phyloP scores from a whole-genome alignment of 2,888 invertebrate genomes.

The Coremacera marginata region DNA sequence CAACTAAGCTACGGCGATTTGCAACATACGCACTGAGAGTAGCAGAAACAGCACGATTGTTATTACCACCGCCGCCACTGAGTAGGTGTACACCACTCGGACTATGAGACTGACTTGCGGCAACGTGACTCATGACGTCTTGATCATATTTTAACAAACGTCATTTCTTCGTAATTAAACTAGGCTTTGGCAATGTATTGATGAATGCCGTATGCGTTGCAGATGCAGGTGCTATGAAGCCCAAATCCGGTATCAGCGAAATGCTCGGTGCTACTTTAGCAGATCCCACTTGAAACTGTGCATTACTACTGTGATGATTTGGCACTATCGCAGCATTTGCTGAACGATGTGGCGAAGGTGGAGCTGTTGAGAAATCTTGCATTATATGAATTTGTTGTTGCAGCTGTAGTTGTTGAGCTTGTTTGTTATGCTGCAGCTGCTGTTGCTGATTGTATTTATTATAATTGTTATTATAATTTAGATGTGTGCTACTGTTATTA shows the following conservation, averaged over 20 bases:
- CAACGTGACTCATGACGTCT: constrained; percentile 24
- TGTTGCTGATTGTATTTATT: constrained; percentile 40
- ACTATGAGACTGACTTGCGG: not conserved
- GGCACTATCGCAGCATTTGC: constrained; percentile 29
- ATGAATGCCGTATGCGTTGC: constrained; percentile 67
- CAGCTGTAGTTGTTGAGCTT: constrained; percentile 49
- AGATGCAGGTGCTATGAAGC: constrained; percentile 70
- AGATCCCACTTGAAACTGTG: constrained; percentile 60
- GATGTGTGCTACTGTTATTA: constrained; percentile 30
- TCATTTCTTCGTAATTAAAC: constrained; percentile 67
- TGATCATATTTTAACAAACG: constrained; percentile 65
- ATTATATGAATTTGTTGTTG: constrained; percentile 64
- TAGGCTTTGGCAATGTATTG: constrained; percentile 63
- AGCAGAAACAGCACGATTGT: not conserved
- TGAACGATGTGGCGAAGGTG: constrained; percentile 48
- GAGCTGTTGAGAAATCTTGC: constrained; percentile 65
- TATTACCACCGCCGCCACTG: not conserved
- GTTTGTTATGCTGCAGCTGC: constrained; percentile 48
- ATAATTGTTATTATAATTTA: constrained; percentile 43
- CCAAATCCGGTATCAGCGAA: constrained; percentile 72
- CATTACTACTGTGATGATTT: constrained; percentile 39
- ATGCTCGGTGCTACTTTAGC: constrained; percentile 69
- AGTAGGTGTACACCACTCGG: not conserved
- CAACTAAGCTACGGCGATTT: constrained; percentile 38
- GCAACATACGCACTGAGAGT: constrained; percentile 1